Evolutionary conservation across 2,888 invertebrate species (phyloP).

Genomic region (Nomada fabriciana): DNA sequence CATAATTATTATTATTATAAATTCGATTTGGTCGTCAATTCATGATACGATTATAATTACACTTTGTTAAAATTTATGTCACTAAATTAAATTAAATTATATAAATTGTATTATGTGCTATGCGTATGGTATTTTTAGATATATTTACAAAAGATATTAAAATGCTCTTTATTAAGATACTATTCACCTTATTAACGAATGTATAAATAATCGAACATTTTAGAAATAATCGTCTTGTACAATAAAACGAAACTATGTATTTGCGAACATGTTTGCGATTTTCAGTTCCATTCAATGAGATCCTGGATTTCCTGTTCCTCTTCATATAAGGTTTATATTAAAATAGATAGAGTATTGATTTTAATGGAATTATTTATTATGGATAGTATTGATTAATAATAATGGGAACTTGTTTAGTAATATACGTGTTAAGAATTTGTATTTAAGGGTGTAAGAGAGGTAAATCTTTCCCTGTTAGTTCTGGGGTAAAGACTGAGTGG

Average conservation of each 20-base stretch:
- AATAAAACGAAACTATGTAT: conserved; percentile 42
- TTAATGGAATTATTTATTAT: too few species aligned
- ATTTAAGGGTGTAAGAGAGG: too few species aligned
- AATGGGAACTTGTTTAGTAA: too few species aligned
- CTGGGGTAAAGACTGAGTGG: too few species aligned
- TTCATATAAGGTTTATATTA: too few species aligned
- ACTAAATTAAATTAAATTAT: conserved; percentile 49
- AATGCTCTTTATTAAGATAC: conserved; percentile 35
- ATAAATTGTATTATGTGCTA: conserved; percentile 40
- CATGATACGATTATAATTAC: conserved; percentile 3
- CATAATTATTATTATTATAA: conserved; percentile 18
- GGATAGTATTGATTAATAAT: too few species aligned
- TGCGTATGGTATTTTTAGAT: conserved; percentile 57
- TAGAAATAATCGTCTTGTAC: conserved; percentile 44
- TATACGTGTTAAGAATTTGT: too few species aligned
- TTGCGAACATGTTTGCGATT: conserved; percentile 4
- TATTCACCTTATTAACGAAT: conserved; percentile 46
- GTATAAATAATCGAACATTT: conserved; percentile 56
- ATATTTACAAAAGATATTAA: conserved; percentile 53
- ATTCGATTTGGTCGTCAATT: conserved; percentile 4
- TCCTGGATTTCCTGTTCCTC: too few species aligned
- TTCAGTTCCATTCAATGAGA: too few species aligned
- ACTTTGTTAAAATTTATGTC: conserved; percentile 8
- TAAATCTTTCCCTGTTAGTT: too few species aligned
- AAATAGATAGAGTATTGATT: too few species aligned